These are phyloP conservation scores for Hipposideros larvatus DNA, from an alignment of 2,797 vertebrate genomes.

Conservation along the genomic window DNA sequence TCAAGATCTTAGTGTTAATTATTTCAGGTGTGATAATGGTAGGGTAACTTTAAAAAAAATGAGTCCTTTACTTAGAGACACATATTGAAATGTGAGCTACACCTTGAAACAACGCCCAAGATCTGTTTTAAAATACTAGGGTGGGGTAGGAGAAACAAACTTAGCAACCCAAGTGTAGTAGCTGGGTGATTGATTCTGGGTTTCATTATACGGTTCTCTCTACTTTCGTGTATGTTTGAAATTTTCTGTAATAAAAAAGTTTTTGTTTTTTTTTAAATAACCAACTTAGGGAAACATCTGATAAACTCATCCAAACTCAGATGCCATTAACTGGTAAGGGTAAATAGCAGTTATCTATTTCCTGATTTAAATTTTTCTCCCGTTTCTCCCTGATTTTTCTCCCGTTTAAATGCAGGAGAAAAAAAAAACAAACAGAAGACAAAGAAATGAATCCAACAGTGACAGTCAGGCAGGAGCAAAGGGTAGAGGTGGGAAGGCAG, in stretches of 20 bases:
- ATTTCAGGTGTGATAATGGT: neutral
- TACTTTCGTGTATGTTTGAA: neutral
- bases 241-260: slow-evolving; percentile 27
- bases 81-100: neutral
- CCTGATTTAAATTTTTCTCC: neutral
- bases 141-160: neutral
- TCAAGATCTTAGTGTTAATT: neutral
- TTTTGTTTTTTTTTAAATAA: neutral
- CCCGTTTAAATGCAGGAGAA: neutral
- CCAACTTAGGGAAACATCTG: neutral
- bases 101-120: neutral
- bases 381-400: no score
- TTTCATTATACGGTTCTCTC: neutral
- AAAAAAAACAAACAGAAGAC: neutral
- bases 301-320: slow-evolving; percentile 31
- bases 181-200: neutral
- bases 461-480: neutral
- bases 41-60: neutral
- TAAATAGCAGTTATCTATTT: slow-evolving; percentile 6
- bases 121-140: neutral
- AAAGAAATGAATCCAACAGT: neutral
- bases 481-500: fast-evolving
- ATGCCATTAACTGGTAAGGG: slow-evolving; percentile 15
- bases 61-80: neutral
- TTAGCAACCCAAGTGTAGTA: neutral